Percentiles rank a stretch among this genome's conserved stretches.
Evolutionary conservation across 2,797 vertebrate genomes (phyloP).

Genomic region (Catamblyrhynchus diadema): DNA sequence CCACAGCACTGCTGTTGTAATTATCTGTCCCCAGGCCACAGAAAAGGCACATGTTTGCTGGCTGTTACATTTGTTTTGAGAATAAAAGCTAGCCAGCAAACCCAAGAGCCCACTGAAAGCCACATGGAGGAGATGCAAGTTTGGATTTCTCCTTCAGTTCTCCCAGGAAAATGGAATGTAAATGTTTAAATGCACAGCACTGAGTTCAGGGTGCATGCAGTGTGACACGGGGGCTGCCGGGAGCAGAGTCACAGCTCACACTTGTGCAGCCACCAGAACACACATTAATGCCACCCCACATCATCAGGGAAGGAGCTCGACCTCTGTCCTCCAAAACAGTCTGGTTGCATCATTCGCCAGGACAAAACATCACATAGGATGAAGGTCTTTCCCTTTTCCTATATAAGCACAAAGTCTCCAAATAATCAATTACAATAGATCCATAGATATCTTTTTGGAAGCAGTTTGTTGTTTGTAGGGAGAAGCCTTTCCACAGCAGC

Average conservation of each 20-base stretch:
- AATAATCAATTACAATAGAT: neutral
- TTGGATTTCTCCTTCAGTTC: neutral
- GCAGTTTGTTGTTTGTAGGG: neutral
- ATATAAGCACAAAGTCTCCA: neutral
- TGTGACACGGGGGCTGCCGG: neutral
- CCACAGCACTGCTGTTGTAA: neutral
- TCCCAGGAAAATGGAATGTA: neutral
- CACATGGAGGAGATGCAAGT: neutral
- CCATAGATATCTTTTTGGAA: neutral
- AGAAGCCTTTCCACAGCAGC: neutral
- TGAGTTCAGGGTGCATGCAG: neutral
- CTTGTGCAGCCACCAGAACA: neutral
- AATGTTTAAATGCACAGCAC: neutral
- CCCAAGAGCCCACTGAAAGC: neutral
- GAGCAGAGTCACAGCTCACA: neutral
- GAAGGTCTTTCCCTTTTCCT: neutral
- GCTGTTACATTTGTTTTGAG: neutral
- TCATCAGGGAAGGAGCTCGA: neutral
- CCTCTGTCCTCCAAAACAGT: neutral
- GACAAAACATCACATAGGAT: too few species aligned
- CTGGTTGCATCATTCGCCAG: neutral
- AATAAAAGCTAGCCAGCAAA: neutral
- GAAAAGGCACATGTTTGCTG: neutral
- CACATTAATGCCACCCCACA: neutral
- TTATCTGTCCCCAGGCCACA: neutral